Evolutionary conservation across 2,888 invertebrate species (phyloP), one percentile per base, ranked within the genome.

Genomic region (Punctoribates punctum): DNA sequence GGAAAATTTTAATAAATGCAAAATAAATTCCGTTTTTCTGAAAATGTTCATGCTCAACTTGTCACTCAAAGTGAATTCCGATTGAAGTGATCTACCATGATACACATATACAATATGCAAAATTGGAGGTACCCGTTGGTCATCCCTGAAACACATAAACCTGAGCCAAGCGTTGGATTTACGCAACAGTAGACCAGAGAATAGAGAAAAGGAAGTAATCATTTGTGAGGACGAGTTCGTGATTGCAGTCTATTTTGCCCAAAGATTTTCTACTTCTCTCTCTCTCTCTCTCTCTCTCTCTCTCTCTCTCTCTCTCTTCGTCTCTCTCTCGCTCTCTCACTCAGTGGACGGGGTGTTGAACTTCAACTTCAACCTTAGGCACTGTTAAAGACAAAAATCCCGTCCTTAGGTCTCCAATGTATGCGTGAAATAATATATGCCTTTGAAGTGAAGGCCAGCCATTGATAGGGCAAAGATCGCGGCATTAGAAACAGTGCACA

Each of bases 201-300:
- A 42, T 42, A 42, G 42, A 42, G 42, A 57, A 57, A 65, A 65
- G 65, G 65, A 65, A 65, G 65, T 65, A 38, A 65, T 65, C 65
- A 65, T 65, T 65, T 65, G 65, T 65, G 65, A 65, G 57, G 57
- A 57, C 57, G 29, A n/a, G 34, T 65, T 65, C 65, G 65, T 65
- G 65, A 65, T 57, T 57, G 23, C 23, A 65, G n/a, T 17, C 34
- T 65, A 29, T 65, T 65, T 13, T 65, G 65, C 34, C 20, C 11
- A 65, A 11, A 34, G 65, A 25, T 54, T 54, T 34, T 34, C 8
- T 34, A n/a, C n/a, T n/a, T n/a, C n/a, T n/a, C n/a, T n/a, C n/a
- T n/a, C n/a, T n/a, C n/a, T n/a, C n/a, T n/a, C n/a, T n/a, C n/a
- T n/a, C n/a, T n/a, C n/a, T n/a, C n/a, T n/a, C n/a, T n/a, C n/a